Percentiles rank a stretch among this genome's conserved stretches.
Evolutionary conservation across 2,888 invertebrate species (phyloP).

Genomic region (Isoperla grammatica): DNA sequence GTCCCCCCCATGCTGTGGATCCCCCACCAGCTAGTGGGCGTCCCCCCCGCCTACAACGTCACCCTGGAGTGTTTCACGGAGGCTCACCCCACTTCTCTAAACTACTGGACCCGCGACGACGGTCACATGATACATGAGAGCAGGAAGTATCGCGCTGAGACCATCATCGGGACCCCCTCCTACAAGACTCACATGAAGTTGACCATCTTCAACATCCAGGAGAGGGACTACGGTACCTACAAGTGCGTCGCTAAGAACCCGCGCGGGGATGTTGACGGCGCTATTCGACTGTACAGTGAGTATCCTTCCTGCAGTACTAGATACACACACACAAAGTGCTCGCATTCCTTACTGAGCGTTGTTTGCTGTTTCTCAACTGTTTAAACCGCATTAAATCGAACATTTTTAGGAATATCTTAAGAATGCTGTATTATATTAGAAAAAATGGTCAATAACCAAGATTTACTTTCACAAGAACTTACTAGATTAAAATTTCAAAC

Average conservation of each 20-base stretch:
- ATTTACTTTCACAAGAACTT: too few species aligned
- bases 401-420: too few species aligned
- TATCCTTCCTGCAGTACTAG: constrained; percentile 37
- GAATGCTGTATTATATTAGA: too few species aligned
- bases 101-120: constrained; percentile 85
- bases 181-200: constrained; percentile 87
- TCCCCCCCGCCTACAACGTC: constrained; percentile 74
- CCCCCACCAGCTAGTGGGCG: constrained; percentile 83
- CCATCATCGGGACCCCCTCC: constrained; percentile 59
- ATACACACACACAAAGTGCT: background rate
- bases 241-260: constrained; percentile 88
- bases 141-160: constrained; percentile 62
- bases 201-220: constrained; percentile 68
- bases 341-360: background rate
- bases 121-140: constrained; percentile 87
- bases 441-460: too few species aligned
- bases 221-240: constrained; percentile 79
- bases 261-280: constrained; percentile 84
- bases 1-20: constrained; percentile 92
- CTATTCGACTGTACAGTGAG: constrained; percentile 85
- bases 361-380: background rate
- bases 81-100: constrained; percentile 84
- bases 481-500: too few species aligned
- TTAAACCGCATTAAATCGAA: too few species aligned
- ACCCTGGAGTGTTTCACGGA: constrained; percentile 86